Percentiles rank a stretch among this genome's conserved stretches.
These are phyloP conservation scores for Teleogryllus oceanicus DNA, from an alignment of 2,888 invertebrate genomes.

Conservation along the genomic window DNA sequence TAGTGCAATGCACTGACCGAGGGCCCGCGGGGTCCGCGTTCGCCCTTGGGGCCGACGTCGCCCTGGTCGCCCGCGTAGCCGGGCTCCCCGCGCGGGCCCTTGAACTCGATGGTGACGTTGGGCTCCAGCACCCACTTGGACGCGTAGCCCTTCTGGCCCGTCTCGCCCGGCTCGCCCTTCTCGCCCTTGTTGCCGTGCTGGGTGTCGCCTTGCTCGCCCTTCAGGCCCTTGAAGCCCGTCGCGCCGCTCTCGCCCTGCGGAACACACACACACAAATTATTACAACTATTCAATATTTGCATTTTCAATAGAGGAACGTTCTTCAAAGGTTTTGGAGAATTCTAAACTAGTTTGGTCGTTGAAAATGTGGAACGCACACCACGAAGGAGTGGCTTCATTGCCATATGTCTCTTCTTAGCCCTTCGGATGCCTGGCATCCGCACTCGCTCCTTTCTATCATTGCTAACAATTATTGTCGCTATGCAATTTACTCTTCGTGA, in stretches of 20 bases:
- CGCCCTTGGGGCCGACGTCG: slow-evolving; percentile 32
- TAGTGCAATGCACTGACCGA: too few species aligned
- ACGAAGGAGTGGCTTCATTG: too few species aligned
- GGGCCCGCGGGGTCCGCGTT: slow-evolving; percentile 46
- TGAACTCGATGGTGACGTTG: slow-evolving; percentile 2
- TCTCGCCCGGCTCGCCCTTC: slow-evolving; percentile 31
- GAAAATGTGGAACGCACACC: too few species aligned
- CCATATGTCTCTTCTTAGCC: too few species aligned
- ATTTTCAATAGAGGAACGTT: too few species aligned
- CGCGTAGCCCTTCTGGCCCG: slow-evolving; percentile 26
- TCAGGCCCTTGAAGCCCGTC: slow-evolving; percentile 48
- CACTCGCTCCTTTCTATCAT: too few species aligned
- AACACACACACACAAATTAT: background rate
- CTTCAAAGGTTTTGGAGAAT: too few species aligned
- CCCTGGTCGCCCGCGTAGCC: slow-evolving; percentile 51
- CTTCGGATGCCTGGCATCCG: too few species aligned
- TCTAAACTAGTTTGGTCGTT: too few species aligned
- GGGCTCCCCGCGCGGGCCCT: slow-evolving; percentile 40
- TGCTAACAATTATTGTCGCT: too few species aligned
- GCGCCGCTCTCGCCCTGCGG: slow-evolving; percentile 45
- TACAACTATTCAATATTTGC: too few species aligned
- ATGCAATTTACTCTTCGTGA: too few species aligned
- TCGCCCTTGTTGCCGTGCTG: slow-evolving; percentile 38
- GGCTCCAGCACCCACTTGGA: background rate
- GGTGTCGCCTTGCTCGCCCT: slow-evolving; percentile 31